phyloP scores from a whole-genome alignment of 1,140 invertebrate genomes.

The Bactericera cockerelli region DNA sequence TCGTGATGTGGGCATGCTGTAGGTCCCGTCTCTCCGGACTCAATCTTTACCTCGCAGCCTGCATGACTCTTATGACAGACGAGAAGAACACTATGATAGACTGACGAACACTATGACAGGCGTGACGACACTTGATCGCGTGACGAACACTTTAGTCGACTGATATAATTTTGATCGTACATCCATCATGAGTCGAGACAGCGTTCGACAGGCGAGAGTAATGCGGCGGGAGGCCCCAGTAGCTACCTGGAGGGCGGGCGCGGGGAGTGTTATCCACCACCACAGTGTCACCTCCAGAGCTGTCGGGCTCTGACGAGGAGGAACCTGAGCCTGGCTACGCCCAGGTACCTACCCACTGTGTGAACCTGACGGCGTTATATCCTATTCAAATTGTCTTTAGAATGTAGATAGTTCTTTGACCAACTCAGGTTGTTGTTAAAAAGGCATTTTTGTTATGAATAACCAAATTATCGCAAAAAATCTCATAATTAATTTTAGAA shows the following conservation, averaged over 20 bases:
- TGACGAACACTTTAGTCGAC: background rate
- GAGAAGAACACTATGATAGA: background rate
- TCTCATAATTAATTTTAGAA: too few relatives aligned
- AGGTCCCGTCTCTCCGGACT: slow-evolving; percentile 13
- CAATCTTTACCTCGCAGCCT: slow-evolving; percentile 19
- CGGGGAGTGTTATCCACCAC: slow-evolving; percentile 25
- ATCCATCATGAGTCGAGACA: background rate
- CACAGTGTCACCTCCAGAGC: slow-evolving; percentile 24
- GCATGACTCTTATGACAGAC: background rate
- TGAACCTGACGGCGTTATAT: too few relatives aligned
- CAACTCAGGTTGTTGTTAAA: too few relatives aligned
- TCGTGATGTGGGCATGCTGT: slow-evolving; percentile 22
- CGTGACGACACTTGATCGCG: too few relatives aligned
- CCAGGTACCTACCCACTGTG: too few relatives aligned
- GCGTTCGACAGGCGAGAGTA: background rate
- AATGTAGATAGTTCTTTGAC: too few relatives aligned
- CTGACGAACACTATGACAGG: slow-evolving; percentile 4
- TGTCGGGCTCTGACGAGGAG: slow-evolving; percentile 24
- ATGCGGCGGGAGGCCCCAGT: background rate
- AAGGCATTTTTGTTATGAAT: too few relatives aligned
- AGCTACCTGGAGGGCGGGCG: slow-evolving; percentile 7
- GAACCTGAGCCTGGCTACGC: slow-evolving; percentile 40
- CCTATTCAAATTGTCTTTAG: too few relatives aligned
- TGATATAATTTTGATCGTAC: background rate
- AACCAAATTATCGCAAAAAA: too few relatives aligned